phyloP scores from a whole-genome alignment of 1,140 invertebrate genomes.

The Drosophila melanogaster region DNA sequence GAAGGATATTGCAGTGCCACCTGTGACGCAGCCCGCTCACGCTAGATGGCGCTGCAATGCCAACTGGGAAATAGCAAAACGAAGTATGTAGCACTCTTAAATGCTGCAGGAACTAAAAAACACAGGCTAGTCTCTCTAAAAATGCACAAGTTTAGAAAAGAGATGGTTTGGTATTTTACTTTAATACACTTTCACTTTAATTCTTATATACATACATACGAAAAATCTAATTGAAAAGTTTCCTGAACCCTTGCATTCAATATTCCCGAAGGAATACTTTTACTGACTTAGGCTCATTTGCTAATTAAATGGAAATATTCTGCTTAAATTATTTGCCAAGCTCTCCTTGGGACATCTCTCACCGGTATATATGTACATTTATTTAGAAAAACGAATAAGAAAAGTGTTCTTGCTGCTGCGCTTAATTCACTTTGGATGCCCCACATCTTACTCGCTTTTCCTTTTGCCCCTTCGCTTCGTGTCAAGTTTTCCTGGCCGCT shows the following conservation, averaged over 20 bases:
- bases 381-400: constrained; percentile 2
- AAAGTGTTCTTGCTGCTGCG: constrained; percentile 41
- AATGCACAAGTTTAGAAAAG: too few species aligned
- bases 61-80: background rate
- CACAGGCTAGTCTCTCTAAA: too few species aligned
- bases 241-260: background rate
- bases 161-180: too few species aligned
- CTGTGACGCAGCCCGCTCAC: constrained; percentile 1
- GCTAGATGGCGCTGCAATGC: background rate
- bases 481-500: constrained; percentile 21
- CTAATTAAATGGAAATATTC: constrained; percentile 8
- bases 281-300: background rate
- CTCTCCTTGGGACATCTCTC: constrained; percentile 13
- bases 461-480: constrained; percentile 6
- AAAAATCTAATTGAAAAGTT: background rate
- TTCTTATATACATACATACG: too few species aligned
- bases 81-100: background rate
- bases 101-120: background rate
- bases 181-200: too few species aligned
- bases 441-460: background rate
- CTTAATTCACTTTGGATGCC: constrained; percentile 66
- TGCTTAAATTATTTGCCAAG: background rate
- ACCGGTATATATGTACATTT: background rate
- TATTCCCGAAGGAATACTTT: fast-evolving
- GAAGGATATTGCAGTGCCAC: constrained; percentile 15